Evolutionary conservation across 2,797 vertebrate species (phyloP), one percentile per base, ranked within the genome.

Genomic region (Xenentodon cancila): DNA sequence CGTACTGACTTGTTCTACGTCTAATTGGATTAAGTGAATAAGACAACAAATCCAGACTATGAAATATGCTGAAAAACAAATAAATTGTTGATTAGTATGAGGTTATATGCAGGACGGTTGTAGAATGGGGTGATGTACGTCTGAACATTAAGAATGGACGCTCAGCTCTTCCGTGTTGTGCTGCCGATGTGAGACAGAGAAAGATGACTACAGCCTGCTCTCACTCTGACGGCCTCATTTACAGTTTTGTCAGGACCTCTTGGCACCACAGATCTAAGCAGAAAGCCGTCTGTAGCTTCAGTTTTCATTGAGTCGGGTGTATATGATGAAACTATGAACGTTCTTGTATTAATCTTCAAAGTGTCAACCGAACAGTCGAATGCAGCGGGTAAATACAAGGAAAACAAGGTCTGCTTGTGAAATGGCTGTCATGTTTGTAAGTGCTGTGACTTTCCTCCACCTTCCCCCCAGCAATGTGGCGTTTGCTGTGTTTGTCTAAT

Each of bases 21-120:
- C 63, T 70, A 60, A 27, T 85, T 85, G 68, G 73, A 77, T 84
- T 62, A 87, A 58, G 34, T 34, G 20, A 22, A 21, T 20, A 50
- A 18, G 43, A 22, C 46, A 69, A 60, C 12, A 50, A 50, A 45
- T 45, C n/a, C 13, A 61, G 11, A 30, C 11, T 15, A 32, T n/a
- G 7, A 16, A 0, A 25, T 27, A 17, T 52, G 11, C 11, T 34
- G 50, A 19, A 37, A 40, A 40, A 40, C 37, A 40, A 40, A 13
- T 5, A 11, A 37, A 37, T 11, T 37, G 34, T 37, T 37, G 6
- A 37, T 37, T 37, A 37, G 34, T 37, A 13, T 40, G 37, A 3
- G 13, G 37, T 40, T 40, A 40, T 15, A 15, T 40, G 59, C 4
- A 42, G 27, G 32, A 44, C 16, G 3, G 3, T 6, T 22, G 18